Conservation (phyloP, 2,797 vertebrate genomes). For the Huso huso region DNA sequence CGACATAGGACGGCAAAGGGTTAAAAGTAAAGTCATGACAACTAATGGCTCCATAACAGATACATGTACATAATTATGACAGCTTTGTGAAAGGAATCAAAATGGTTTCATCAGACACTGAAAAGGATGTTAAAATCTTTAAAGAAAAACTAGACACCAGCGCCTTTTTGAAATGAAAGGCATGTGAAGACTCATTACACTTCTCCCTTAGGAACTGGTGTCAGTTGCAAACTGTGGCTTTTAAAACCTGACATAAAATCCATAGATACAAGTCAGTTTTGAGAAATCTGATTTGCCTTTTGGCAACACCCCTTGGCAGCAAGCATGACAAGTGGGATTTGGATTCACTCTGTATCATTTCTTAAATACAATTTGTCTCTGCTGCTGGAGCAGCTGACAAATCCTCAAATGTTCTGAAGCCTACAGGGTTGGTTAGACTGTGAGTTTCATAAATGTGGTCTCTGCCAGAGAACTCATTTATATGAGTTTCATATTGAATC, state of each 20-base stretch:
- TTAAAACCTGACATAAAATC: constrained; percentile 37
- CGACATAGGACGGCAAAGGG: too few species aligned
- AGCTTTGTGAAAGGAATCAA: background rate
- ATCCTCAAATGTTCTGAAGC: constrained; percentile 27
- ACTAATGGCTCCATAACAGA: too few species aligned
- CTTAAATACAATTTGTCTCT: constrained; percentile 14
- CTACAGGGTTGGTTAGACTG: background rate
- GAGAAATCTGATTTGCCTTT: constrained; percentile 29
- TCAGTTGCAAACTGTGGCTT: constrained; percentile 26
- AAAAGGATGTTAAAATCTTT: constrained; percentile 15
- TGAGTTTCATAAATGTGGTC: constrained; percentile 8
- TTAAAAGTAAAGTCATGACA: too few species aligned
- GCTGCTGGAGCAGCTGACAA: constrained; percentile 14
- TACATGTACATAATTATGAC: background rate
- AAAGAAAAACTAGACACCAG: constrained; percentile 9
- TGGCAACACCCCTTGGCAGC: constrained; percentile 6
- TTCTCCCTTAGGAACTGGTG: constrained; percentile 16
- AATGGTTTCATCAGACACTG: background rate
- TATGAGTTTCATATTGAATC: constrained; percentile 28
- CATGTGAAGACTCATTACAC: constrained; percentile 27
- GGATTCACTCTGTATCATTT: background rate
- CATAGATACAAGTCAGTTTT: constrained; percentile 20
- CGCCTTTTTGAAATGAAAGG: constrained; percentile 12
- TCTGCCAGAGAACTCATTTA: constrained; percentile 23
- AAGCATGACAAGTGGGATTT: constrained; percentile 8